Conservation (phyloP, 2,113 vertebrate species). For the Gymnarchus niloticus region DNA sequence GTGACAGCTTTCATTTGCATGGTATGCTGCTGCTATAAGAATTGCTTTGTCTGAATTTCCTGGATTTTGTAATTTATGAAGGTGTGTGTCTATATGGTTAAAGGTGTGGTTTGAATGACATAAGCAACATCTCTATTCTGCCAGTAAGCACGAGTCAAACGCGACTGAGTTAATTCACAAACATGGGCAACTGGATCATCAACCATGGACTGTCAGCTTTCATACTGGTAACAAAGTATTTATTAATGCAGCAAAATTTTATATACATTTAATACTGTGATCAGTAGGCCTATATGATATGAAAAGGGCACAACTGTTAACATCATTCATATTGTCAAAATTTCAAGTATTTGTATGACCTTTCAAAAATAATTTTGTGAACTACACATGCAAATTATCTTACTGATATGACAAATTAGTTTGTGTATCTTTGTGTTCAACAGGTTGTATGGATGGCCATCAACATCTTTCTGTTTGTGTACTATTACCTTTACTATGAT, state of each 20-base stretch:
- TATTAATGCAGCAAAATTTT: background rate
- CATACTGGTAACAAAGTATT: constrained; percentile 64
- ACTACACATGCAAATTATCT: background rate
- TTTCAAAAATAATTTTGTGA: background rate
- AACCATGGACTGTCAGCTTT: constrained; percentile 74
- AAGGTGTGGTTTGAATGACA: background rate
- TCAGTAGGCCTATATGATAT: too few relatives aligned
- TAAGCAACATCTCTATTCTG: background rate
- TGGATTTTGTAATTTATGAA: background rate
- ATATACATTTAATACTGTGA: too few relatives aligned
- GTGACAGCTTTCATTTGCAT: background rate
- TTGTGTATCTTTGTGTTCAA: background rate
- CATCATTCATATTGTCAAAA: too few relatives aligned
- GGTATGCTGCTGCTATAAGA: background rate
- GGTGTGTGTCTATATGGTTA: background rate
- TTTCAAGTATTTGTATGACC: too few relatives aligned
- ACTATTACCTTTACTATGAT: constrained; percentile 72
- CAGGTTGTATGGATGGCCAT: constrained; percentile 80
- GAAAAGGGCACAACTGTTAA: too few relatives aligned
- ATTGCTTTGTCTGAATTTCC: background rate
- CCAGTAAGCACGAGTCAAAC: background rate
- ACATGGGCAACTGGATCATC: constrained; percentile 80
- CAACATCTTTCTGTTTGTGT: constrained; percentile 79
- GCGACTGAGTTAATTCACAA: background rate
- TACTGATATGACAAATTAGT: background rate